phyloP scores from a whole-genome alignment of 2,797 vertebrate genomes.

The Paguma larvata region DNA sequence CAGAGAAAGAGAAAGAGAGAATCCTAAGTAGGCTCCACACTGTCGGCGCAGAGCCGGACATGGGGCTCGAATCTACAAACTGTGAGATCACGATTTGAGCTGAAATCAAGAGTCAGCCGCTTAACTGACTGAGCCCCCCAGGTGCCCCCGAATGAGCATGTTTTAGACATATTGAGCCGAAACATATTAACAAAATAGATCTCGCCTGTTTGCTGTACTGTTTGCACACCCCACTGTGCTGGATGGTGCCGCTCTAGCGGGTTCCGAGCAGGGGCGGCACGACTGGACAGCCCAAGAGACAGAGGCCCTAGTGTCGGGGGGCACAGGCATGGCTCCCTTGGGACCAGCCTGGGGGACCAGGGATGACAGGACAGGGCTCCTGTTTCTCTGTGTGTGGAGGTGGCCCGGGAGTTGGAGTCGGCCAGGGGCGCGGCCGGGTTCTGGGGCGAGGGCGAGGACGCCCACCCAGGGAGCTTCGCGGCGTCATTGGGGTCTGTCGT shows the following conservation, averaged over 20 bases:
- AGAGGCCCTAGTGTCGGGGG: rapidly evolving
- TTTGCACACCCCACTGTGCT: rapidly evolving
- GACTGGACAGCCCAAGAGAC: not conserved
- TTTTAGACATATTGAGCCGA: not conserved
- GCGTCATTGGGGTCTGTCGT: slow-evolving; percentile 65
- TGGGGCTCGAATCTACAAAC: too few species aligned
- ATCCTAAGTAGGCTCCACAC: too few species aligned
- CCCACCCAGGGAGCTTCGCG: rapidly evolving
- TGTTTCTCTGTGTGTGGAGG: not conserved
- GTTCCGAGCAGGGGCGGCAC: not conserved
- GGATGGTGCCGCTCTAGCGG: rapidly evolving
- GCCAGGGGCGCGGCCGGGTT: not conserved
- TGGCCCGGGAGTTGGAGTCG: not conserved
- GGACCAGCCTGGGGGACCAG: rapidly evolving
- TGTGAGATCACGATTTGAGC: too few species aligned
- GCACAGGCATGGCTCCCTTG: too few species aligned
- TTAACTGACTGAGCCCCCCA: too few species aligned
- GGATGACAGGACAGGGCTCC: not conserved
- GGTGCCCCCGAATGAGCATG: not conserved
- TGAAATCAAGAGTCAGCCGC: too few species aligned
- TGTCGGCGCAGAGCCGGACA: too few species aligned
- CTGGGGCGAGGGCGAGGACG: rapidly evolving
- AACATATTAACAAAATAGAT: not conserved
- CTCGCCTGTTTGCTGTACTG: not conserved
- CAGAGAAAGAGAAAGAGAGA: too few species aligned